Evolutionary conservation across 2,113 vertebrate genomes (phyloP), one percentile per base, ranked within the genome.

Genomic region (Corythoichthys haematopterus): DNA sequence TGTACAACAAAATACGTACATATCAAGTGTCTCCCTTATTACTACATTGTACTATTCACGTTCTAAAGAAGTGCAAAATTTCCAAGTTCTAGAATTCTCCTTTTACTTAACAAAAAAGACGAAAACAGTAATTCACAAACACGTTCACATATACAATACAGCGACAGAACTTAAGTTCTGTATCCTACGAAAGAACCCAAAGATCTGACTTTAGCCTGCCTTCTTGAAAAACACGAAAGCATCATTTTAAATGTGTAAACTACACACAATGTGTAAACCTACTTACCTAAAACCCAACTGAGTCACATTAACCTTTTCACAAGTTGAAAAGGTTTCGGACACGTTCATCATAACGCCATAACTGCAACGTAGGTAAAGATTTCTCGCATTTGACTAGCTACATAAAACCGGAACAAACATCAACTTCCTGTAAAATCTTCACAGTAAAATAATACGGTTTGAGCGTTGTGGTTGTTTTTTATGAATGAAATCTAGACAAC

Each of bases 371-470:
- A 14, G 6, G 37, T 36, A 33, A 20, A 28, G 10, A 46, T 4
- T 40, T 2, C 40, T 6, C 20, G 12, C 40, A 33, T 46, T 33
- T 8, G 5, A 33, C 12, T 45, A 8, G 6, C 2, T 33, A 4
- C 15, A 1, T 2, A 28, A 43, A 12, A 46, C 35, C 63, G 63
- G 47, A 65, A 65, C 37, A 51, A 38, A 37, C 9, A 28, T 40
- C 7, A 0, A 33, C 59, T 80, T 84, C 68, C 81, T 33, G 64
- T 74, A 5, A 58, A 16, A 33, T 33, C 67, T 69, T 16, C 63
- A 76, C 0, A 71, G 71, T 65, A 78, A 74, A 56, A 62, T 20
- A 6, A 16, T 2, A 1, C 2, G 16, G 5, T 3, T 10, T 40
- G 38, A 28, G 20, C 20, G 20, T 28, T 28, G 20, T 28, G 8